Base-by-base conservation (phyloP, 1,140 invertebrate species). In the Danaus plexippus region DNA sequence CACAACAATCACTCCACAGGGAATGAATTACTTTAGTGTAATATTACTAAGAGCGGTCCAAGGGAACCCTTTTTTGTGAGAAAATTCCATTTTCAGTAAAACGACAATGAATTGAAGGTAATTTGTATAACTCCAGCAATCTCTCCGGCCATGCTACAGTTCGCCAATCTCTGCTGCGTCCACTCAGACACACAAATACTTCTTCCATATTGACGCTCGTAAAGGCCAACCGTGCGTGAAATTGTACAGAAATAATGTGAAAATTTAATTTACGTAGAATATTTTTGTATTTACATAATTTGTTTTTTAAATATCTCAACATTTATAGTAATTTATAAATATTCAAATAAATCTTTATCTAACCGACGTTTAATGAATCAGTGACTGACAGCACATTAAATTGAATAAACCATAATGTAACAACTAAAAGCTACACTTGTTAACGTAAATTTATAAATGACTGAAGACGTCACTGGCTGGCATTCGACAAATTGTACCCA, bases 41-140 rank as follows among this genome's bases (percentile, higher is more conserved):
- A 70, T 72, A 71, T 71, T 68, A 64, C 58, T 58, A 56, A 65
- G 66, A 70, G 64, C 50, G 57, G 58, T 63, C 52, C 43, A 45
- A 56, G 47, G 47, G 62, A 61, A 69, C 65, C 71, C 69, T 66
- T 74, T 75, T 73, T 73, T 68, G 61, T 74, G 63, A 59, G 62
- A 62, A 67, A 52, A 52, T 62, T 64, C 57, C 66, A 77, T 80
- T 80, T 77, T 71, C 75, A 77, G 66, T 58, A 47, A 63, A 61
- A 57, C 22, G 22, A 32, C 22, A 48, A 52, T 64, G 67, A 71
- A 75, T 66, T 64, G 69, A 69, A 70, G 67, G 66, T 65, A 71
- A 77, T 78, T 78, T 80, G 67, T 80, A 69, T 78, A 68, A 67
- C 55, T 69, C 66, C 48, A 48, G 52, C 66, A 57, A 61, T 66